These are phyloP conservation scores for Lutjanus erythropterus DNA, from an alignment of 2,113 vertebrate genomes.

Conservation along the genomic window DNA sequence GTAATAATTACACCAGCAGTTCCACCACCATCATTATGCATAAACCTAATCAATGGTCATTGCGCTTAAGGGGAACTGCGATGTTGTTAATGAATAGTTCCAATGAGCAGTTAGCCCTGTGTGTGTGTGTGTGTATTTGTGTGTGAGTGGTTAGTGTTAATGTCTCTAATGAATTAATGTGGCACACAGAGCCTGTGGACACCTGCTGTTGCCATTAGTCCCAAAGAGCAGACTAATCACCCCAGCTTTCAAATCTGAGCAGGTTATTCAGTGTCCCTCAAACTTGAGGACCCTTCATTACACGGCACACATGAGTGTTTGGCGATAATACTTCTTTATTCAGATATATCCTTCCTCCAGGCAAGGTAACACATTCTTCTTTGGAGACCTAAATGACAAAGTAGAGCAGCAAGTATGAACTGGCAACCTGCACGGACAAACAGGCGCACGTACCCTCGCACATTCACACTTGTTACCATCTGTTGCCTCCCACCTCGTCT, in stretches of 20 bases:
- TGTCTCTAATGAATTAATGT: conserved; percentile 68
- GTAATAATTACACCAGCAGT: conserved; percentile 63
- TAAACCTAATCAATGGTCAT: conserved; percentile 73
- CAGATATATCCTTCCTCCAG: conserved; percentile 22
- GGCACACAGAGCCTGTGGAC: conserved; percentile 67
- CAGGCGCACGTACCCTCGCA: conserved; percentile 3
- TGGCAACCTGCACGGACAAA: background rate
- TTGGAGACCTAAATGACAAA: conserved; percentile 1
- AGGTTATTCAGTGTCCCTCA: conserved; percentile 62
- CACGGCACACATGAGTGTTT: conserved; percentile 27
- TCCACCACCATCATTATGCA: conserved; percentile 64
- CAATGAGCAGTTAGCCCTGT: conserved; percentile 50
- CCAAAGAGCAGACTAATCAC: conserved; percentile 68
- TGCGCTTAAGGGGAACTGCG: conserved; percentile 60
- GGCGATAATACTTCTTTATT: conserved; percentile 9
- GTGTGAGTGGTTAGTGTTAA: conserved; percentile 54
- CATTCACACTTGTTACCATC: conserved; percentile 25
- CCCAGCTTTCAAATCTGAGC: conserved; percentile 57
- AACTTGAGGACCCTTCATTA: conserved; percentile 68
- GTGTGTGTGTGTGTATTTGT: conserved; percentile 25
- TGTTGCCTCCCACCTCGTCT: conserved; percentile 50
- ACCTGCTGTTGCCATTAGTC: conserved; percentile 74
- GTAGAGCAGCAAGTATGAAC: background rate
- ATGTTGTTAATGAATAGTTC: conserved; percentile 68
- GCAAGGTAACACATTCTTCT: background rate